phyloP scores from a whole-genome alignment of 2,888 invertebrate species.

The Junonia oenone region DNA sequence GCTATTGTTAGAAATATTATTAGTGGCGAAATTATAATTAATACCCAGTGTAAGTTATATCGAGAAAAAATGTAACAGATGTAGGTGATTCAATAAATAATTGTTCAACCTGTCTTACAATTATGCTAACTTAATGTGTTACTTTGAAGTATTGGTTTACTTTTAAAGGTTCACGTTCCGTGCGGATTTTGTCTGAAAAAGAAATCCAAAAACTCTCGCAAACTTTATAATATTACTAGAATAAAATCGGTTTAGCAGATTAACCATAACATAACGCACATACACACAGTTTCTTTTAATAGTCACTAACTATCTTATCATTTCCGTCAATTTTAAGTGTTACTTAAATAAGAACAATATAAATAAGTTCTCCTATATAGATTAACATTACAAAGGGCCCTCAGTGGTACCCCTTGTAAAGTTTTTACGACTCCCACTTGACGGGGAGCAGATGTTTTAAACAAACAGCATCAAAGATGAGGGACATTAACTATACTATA shows the following conservation, averaged over 20 bases:
- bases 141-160: no score
- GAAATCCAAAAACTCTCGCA: no score
- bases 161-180: no score
- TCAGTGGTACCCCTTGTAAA: slow-evolving; percentile 47
- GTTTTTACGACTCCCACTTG: slow-evolving; percentile 57
- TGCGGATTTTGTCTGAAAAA: no score
- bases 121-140: no score
- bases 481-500: slow-evolving; percentile 16
- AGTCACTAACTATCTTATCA: not conserved
- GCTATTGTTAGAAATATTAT: no score
- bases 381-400: slow-evolving; percentile 48
- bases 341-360: slow-evolving; percentile 17
- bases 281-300: not conserved
- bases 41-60: no score
- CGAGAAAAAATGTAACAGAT: no score
- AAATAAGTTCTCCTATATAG: slow-evolving; percentile 28
- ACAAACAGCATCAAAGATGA: slow-evolving; percentile 49
- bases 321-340: slow-evolving; percentile 14
- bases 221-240: no score
- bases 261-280: not conserved
- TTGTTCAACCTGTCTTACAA: no score
- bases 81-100: no score
- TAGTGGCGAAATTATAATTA: no score
- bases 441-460: slow-evolving; percentile 61
- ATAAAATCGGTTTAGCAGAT: not conserved